These are phyloP conservation scores for Brenthis daphne DNA, from an alignment of 2,888 invertebrate genomes.

Conservation along the genomic window DNA sequence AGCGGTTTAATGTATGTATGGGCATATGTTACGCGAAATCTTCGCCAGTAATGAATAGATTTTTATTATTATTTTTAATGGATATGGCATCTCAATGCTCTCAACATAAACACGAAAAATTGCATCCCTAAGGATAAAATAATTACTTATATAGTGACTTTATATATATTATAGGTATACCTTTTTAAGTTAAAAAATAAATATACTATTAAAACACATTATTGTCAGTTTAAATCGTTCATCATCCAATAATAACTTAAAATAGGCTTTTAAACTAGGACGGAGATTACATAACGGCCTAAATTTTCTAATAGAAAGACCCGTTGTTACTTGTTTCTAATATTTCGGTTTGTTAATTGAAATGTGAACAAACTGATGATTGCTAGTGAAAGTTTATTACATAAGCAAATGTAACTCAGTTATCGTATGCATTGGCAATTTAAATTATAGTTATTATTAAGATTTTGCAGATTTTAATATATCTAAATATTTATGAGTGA, in stretches of 20 bases:
- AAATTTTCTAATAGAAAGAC: conserved; percentile 50
- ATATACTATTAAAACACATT: not conserved
- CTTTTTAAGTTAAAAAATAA: no score
- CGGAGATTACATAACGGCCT: conserved; percentile 33
- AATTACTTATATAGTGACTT: no score
- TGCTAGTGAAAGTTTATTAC: conserved; percentile 67
- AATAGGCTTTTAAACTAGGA: conserved; percentile 12
- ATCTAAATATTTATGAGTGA: conserved; percentile 9
- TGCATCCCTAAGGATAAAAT: no score
- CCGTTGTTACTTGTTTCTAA: conserved; percentile 51
- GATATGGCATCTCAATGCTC: no score
- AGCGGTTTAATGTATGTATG: no score
- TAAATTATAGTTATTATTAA: conserved; percentile 27
- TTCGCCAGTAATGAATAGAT: no score
- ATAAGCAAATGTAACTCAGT: conserved; percentile 49
- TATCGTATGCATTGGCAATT: conserved; percentile 49
- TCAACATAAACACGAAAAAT: no score
- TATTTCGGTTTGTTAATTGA: conserved; percentile 68
- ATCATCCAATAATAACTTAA: conserved; percentile 9
- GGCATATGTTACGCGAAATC: no score
- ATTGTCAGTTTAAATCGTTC: not conserved
- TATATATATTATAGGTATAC: no score
- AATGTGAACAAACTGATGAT: conserved; percentile 60
- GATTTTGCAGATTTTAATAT: conserved; percentile 12
- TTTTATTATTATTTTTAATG: no score